Evolutionary conservation across 2,113 vertebrate genomes (phyloP), one percentile per base, ranked within the genome.

Genomic region (Pongo pygmaeus): DNA sequence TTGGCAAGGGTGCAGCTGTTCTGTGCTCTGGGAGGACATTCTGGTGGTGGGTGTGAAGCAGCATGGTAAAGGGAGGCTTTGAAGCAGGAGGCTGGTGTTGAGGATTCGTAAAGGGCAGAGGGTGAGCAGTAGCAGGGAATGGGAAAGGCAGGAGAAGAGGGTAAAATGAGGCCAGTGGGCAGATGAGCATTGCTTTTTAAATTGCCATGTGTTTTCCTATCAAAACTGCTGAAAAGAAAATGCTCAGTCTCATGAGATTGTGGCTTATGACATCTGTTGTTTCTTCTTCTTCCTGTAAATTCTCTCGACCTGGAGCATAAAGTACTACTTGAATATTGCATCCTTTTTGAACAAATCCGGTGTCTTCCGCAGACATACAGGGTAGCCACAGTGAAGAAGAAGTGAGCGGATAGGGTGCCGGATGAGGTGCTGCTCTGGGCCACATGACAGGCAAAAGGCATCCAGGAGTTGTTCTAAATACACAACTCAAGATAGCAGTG

Each of bases 121-220:
- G n/a, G 69, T n/a, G n/a, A 2, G n/a, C n/a, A 35, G 16, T 35
- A 35, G 35, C n/a, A 4, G 69, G 69, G 18, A 8, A 18, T 18
- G 32, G 17, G 8, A 22, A 3, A 70, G 18, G 46, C 18, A 57
- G 25, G 43, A 23, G 13, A 8, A 14, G 13, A 9, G 46, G 2
- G 1, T 40, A 38, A 17, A 30, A 23, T 14, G 75, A 17, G 48
- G 4, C 11, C 30, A 0, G 13, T 27, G 46, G 2, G 23, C 35
- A 22, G 20, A 13, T 4, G 2, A 25, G 35, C 52, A 2, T 7
- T 6, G 59, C 78, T 14, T 18, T 46, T 59, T 74, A 5, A 74
- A n/a, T 2, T 3, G 2, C 16, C 12, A 3, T 0, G 6, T 4
- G 6, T 11, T 43, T 61, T 61, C 18, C 70, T 74, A 10, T 46